These are phyloP conservation scores for Oscheius myriophilus DNA, from an alignment of 2,888 invertebrate genomes.

Conservation along the genomic window DNA sequence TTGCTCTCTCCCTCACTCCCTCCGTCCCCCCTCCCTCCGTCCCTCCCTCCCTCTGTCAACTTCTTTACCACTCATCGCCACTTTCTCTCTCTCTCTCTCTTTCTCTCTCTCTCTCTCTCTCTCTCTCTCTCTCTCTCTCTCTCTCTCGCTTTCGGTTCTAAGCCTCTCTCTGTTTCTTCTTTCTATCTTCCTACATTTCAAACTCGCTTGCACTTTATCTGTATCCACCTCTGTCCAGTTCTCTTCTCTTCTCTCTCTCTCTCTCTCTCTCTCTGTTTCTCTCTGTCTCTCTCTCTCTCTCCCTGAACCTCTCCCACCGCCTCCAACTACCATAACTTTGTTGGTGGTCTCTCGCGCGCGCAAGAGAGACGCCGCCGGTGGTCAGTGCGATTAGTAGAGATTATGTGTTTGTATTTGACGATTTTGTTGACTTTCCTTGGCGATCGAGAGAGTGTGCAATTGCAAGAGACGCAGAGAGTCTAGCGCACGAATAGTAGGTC, in stretches of 20 bases:
- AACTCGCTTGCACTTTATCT: too few relatives aligned
- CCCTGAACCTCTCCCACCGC: background rate
- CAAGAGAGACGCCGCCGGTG: constrained; percentile 9
- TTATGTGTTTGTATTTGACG: constrained; percentile 47
- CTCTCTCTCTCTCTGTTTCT: background rate
- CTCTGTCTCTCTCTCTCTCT: background rate
- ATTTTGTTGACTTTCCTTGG: constrained; percentile 28
- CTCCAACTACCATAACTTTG: constrained; percentile 6
- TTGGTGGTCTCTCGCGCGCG: background rate
- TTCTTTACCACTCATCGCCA: too few relatives aligned
- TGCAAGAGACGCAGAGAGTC: constrained; percentile 5
- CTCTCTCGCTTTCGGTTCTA: too few relatives aligned
- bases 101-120: too few relatives aligned
- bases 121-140: too few relatives aligned
- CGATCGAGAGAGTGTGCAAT: constrained; percentile 6
- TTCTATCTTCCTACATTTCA: too few relatives aligned
- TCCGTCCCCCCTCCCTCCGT: too few relatives aligned
- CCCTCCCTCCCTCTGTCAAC: too few relatives aligned
- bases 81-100: too few relatives aligned
- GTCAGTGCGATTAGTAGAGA: constrained; percentile 48
- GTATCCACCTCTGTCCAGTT: too few relatives aligned
- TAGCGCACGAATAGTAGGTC: constrained; percentile 26
- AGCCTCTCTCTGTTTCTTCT: too few relatives aligned
- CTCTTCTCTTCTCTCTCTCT: background rate
- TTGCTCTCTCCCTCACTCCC: too few relatives aligned